Evolutionary conservation across 2,888 invertebrate species (phyloP).

Genomic region (Xanthia togata): DNA sequence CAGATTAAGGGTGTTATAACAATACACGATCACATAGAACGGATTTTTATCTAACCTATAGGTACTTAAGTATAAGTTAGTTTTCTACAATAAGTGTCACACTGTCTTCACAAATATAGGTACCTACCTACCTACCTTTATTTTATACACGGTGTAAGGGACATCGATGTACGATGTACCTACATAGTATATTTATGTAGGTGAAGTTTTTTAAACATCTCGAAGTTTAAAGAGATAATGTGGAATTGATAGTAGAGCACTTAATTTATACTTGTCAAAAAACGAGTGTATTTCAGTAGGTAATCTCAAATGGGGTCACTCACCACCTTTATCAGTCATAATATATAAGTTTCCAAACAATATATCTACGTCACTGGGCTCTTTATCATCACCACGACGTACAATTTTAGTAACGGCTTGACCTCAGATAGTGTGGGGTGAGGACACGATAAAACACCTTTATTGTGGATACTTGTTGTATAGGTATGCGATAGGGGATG

Average conservation of each 20-base stretch:
- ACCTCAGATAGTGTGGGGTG: constrained; percentile 63
- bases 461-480: constrained; percentile 60
- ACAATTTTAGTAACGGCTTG: constrained; percentile 62
- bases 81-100: background rate
- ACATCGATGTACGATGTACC: background rate
- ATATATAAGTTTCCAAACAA: constrained; percentile 42
- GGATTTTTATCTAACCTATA: background rate
- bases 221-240: constrained; percentile 17
- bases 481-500: constrained; percentile 24
- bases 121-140: background rate
- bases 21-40: background rate
- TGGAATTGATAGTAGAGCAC: constrained; percentile 24
- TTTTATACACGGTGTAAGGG: background rate
- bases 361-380: constrained; percentile 62
- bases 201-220: background rate
- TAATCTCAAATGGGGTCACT: constrained; percentile 66
- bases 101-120: background rate
- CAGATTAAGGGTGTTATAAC: background rate
- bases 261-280: constrained; percentile 37
- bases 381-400: constrained; percentile 59
- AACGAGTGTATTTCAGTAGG: constrained; percentile 45
- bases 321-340: constrained; percentile 62
- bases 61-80: background rate
- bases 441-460: constrained; percentile 69
- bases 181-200: background rate